Base-by-base conservation (phyloP, 64 coral and sea anemone species). In the Montipora efflorescens region DNA sequence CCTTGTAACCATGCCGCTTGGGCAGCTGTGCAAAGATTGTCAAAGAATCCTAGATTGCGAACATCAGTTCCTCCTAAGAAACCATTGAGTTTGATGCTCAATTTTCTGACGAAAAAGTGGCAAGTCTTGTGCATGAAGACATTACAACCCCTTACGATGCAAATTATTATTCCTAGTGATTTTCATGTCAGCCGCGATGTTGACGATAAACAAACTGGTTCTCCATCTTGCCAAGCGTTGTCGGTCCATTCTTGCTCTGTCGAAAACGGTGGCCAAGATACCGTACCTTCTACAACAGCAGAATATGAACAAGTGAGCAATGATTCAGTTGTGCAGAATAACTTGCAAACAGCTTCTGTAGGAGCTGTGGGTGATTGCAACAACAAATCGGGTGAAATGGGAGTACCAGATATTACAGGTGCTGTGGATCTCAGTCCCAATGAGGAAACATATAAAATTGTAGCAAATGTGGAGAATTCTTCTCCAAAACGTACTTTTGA, bases 101-200 rank as follows among this genome's bases (percentile, higher is more conserved):
- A 55, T 90, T 99, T 92, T 92, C 87, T 99, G 48, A 94, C 46
- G 52, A 93, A 77, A 23, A 99, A 96, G 69, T 99, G 98, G 98
- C 93, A 90, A 57, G 47, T 95, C 16, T 50, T 90, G 58, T 82
- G 89, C 13, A 70, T 59, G 57, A 49, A 72, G 59, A 71, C 90
- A 58, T 73, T 92, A 48, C 89, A 98, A 48, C 58, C 28, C 22
- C 77, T 84, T 19, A 74, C 58, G 12, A 76, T 98, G 78, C 84
- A 88, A 70, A 85, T 98, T 92, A 22, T 81, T 53, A 67, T 98
- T 15, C 95, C 95, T 18, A 19, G 44, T 36, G 82, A 86, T 16
- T 94, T 96, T 73, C n/a, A 59, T 18, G 48, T 53, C 13, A 71
- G 10, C 68, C 53, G 57, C 7, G 48, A 71, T 67, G 21, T 73